phyloP scores from a whole-genome alignment of 1,140 invertebrate species.

The Diabrotica undecimpunctata region DNA sequence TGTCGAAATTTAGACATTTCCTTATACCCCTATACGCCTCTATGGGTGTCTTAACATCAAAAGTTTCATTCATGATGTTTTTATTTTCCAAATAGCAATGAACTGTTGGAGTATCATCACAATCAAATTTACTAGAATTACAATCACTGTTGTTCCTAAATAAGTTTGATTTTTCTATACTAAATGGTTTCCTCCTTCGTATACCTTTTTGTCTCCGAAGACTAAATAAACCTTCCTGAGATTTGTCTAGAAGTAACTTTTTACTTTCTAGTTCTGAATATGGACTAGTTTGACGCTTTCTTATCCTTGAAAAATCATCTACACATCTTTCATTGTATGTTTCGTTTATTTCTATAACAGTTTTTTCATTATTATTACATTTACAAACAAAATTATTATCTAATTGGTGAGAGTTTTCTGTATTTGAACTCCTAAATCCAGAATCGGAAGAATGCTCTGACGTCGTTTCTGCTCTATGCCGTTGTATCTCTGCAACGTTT shows the following conservation, averaged over 20 bases:
- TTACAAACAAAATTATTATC: constrained; percentile 37
- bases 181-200: constrained; percentile 31
- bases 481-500: constrained; percentile 32
- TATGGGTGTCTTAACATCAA: constrained; percentile 20
- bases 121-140: constrained; percentile 15
- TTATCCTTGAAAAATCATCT: constrained; percentile 25
- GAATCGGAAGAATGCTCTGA: constrained; percentile 38
- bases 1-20: constrained; percentile 39
- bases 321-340: constrained; percentile 45
- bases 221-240: constrained; percentile 26
- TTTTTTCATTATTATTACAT: constrained; percentile 40
- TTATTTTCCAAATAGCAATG: constrained; percentile 26
- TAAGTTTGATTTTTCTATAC: constrained; percentile 25
- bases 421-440: constrained; percentile 38
- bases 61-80: constrained; percentile 12
- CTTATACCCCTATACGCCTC: constrained; percentile 25
- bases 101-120: constrained; percentile 14
- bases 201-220: constrained; percentile 44
- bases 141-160: constrained; percentile 18
- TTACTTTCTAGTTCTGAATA: constrained; percentile 14
- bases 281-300: constrained; percentile 32
- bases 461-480: constrained; percentile 15
- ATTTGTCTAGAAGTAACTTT: constrained; percentile 25
- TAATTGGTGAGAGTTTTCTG: constrained; percentile 35
- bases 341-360: constrained; percentile 42